Evolutionary conservation across 2,113 vertebrate genomes (phyloP).

Genomic region (Thalassoma bifasciatum): DNA sequence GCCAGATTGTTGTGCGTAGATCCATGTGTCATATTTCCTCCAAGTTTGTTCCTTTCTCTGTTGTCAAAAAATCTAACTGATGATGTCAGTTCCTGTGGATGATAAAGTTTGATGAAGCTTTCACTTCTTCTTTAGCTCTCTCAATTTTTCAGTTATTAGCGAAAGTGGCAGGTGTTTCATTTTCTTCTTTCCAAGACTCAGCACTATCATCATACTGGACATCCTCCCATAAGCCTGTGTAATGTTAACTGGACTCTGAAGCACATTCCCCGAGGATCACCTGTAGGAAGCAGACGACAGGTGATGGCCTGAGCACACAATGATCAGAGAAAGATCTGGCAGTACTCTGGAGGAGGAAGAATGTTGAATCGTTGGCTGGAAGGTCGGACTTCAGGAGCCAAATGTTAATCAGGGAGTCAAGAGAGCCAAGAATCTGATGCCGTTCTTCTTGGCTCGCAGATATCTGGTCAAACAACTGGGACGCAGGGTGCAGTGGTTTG

Average conservation of each 20-base stretch:
- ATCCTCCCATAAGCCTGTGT: not conserved
- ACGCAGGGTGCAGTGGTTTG: constrained; percentile 30
- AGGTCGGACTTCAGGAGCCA: constrained; percentile 25
- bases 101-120: too few species aligned
- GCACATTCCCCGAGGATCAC: constrained; percentile 1
- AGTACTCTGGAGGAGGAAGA: constrained; percentile 22
- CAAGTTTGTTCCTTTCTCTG: too few species aligned
- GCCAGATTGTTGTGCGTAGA: too few species aligned
- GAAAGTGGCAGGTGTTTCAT: too few species aligned
- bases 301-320: constrained; percentile 35
- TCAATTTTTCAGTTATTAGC: too few species aligned
- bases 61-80: too few species aligned
- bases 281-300: constrained; percentile 44
- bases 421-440: constrained; percentile 44
- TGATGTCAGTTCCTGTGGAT: too few species aligned
- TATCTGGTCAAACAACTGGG: constrained; percentile 64
- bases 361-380: constrained; percentile 50
- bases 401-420: constrained; percentile 36
- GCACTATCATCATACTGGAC: not conserved
- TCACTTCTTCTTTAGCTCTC: too few species aligned
- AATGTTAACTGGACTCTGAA: not conserved
- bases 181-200: not conserved
- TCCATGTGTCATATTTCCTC: too few species aligned
- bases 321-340: constrained; percentile 22
- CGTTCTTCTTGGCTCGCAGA: constrained; percentile 40